Conservation (phyloP, 2,113 vertebrate genomes). For the Cettia cetti region DNA sequence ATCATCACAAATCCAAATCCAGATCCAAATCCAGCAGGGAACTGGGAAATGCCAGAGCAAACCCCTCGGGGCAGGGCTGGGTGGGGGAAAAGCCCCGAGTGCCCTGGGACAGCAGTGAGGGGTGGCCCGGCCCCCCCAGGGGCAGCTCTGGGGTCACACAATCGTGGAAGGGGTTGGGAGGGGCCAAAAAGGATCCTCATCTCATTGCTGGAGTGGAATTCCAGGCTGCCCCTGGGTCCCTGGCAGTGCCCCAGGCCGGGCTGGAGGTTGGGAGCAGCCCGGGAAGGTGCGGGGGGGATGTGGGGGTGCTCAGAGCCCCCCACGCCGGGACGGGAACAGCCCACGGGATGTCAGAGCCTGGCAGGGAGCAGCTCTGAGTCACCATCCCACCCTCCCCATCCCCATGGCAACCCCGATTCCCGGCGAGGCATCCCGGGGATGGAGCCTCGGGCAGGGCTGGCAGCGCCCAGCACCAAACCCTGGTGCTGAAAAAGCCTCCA, state of each 20-base stretch:
- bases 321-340: background rate
- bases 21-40: background rate
- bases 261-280: background rate
- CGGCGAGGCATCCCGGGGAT: background rate
- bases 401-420: background rate
- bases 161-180: rapidly evolving
- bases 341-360: background rate
- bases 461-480: background rate
- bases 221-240: background rate
- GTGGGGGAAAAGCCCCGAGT: background rate
- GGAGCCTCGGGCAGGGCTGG: rapidly evolving
- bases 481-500: rapidly evolving
- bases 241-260: no score
- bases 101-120: rapidly evolving
- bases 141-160: background rate
- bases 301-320: background rate
- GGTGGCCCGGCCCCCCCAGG: rapidly evolving
- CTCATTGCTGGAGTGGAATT: no score
- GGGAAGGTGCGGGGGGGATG: background rate
- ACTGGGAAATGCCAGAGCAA: background rate
- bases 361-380: background rate
- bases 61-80: rapidly evolving
- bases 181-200: no score
- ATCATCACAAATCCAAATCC: background rate
- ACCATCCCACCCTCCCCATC: background rate